Percentiles rank a stretch among this genome's conserved stretches.
These are phyloP conservation scores for Fissipunctia ypsillon DNA, from an alignment of 2,888 invertebrate species.

Conservation along the genomic window DNA sequence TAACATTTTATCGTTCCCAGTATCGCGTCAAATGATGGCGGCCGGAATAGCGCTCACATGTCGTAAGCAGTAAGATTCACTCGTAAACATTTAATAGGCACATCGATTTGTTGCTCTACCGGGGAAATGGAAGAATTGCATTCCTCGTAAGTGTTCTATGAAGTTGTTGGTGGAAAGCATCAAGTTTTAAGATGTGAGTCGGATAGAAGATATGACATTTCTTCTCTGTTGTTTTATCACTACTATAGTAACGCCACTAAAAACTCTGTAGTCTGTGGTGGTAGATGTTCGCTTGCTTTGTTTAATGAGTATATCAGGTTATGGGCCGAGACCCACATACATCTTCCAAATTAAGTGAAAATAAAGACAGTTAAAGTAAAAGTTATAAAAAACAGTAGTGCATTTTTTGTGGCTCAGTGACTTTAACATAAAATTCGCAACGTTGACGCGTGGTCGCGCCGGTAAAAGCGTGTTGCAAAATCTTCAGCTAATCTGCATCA, in stretches of 20 bases:
- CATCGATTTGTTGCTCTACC: slow-evolving; percentile 69
- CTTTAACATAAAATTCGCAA: too few species aligned
- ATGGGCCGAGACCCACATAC: too few species aligned
- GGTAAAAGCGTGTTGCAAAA: neutral
- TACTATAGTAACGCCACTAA: neutral
- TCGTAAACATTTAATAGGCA: slow-evolving; percentile 79
- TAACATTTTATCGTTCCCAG: slow-evolving; percentile 39
- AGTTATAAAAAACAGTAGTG: too few species aligned
- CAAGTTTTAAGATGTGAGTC: neutral
- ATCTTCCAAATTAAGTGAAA: too few species aligned
- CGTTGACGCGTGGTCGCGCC: too few species aligned
- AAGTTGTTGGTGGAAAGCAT: neutral
- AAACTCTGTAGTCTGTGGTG: neutral
- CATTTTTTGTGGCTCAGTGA: too few species aligned
- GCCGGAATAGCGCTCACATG: slow-evolving; percentile 51
- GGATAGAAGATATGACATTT: too few species aligned
- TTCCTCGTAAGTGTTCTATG: slow-evolving; percentile 5
- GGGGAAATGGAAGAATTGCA: slow-evolving; percentile 10
- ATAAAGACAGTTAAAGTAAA: too few species aligned
- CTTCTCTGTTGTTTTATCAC: neutral
- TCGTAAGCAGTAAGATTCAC: slow-evolving; percentile 65
- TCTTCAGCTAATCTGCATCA: neutral
- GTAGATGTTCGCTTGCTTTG: neutral
- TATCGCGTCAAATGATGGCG: slow-evolving; percentile 54
- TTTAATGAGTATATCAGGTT: neutral